Conservation (phyloP, 2,113 vertebrate genomes). For the Podilymbus podiceps region DNA sequence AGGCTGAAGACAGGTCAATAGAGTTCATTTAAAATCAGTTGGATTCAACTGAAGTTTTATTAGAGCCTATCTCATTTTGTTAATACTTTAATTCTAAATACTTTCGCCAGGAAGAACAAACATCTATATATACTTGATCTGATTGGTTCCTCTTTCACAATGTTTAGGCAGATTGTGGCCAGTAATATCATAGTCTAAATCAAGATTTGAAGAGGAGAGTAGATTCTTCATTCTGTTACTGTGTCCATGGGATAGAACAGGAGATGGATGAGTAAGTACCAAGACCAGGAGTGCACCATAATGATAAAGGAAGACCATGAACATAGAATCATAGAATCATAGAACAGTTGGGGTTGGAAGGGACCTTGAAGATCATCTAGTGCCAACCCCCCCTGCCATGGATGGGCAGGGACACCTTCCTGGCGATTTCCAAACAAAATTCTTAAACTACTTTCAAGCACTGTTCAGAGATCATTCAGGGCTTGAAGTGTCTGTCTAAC, state of each 20-base stretch:
- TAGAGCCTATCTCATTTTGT: background rate
- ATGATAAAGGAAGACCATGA: background rate
- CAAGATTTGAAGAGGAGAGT: background rate
- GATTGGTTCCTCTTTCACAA: background rate
- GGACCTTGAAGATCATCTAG: too few relatives aligned
- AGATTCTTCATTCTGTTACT: background rate
- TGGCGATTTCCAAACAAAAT: background rate
- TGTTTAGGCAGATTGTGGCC: background rate
- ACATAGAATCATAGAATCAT: too few relatives aligned
- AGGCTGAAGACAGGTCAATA: background rate
- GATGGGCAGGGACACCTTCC: background rate
- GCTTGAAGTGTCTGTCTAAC: background rate
- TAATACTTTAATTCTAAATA: background rate
- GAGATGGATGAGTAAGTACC: background rate
- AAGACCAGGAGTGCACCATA: background rate
- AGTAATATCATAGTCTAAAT: background rate
- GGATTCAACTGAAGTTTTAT: background rate
- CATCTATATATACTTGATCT: background rate
- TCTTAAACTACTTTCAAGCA: background rate
- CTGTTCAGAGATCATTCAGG: background rate
- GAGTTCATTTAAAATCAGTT: background rate
- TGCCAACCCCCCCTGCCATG: too few relatives aligned
- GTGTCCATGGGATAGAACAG: rapidly evolving
- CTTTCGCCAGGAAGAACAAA: background rate
- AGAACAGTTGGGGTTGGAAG: too few relatives aligned